Evolutionary conservation across 2,113 vertebrate species (phyloP).

Genomic region (Aphyosemion australe): DNA sequence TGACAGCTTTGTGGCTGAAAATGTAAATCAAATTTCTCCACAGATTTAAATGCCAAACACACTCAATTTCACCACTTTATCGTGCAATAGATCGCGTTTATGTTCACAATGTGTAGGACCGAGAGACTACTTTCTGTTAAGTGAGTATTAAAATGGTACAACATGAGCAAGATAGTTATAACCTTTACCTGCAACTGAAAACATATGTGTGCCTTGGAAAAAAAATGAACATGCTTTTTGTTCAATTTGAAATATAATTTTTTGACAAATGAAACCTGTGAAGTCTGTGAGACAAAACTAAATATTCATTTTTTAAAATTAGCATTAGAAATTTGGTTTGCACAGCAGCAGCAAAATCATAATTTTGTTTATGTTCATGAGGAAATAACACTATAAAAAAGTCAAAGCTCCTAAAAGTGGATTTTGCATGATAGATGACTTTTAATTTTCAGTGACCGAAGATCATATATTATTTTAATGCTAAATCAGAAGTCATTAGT

Average conservation of each 20-base stretch:
- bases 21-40: conserved; percentile 38
- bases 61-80: conserved; percentile 30
- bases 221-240: not conserved
- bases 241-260: not conserved
- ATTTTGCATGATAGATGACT: too few species aligned
- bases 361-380: too few species aligned
- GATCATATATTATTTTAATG: too few species aligned
- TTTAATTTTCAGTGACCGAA: too few species aligned
- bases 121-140: not conserved
- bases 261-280: not conserved
- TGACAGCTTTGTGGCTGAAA: conserved; percentile 41
- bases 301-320: not conserved
- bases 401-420: too few species aligned
- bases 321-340: not conserved
- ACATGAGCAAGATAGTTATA: conserved; percentile 3
- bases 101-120: not conserved
- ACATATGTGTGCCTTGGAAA: not conserved
- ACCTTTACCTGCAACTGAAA: not conserved
- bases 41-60: conserved; percentile 22
- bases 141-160: not conserved
- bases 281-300: not conserved
- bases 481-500: too few species aligned
- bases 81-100: conserved; percentile 12
- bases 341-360: not conserved
- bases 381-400: too few species aligned